Evolutionary conservation across 2,888 invertebrate genomes (phyloP).

Genomic region (Oconnorella tubifera): DNA sequence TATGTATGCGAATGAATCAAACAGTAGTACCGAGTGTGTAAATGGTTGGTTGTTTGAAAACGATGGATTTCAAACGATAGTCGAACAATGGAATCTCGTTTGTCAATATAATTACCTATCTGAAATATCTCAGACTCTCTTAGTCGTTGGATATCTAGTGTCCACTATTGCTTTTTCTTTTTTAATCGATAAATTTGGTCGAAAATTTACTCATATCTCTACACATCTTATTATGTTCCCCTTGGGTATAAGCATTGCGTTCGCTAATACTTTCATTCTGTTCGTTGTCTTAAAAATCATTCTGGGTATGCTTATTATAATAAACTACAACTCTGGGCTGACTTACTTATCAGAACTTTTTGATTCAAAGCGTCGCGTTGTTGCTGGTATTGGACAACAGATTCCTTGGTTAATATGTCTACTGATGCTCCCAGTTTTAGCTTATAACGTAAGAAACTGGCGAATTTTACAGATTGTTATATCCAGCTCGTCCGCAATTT

Average conservation of each 20-base stretch:
- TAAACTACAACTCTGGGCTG: conserved; percentile 19
- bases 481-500: conserved; percentile 12
- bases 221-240: conserved; percentile 9
- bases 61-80: conserved; percentile 20
- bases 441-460: conserved; percentile 29
- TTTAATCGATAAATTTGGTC: conserved; percentile 23
- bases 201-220: conserved; percentile 19
- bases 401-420: conserved; percentile 21
- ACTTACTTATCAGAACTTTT: conserved; percentile 29
- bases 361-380: conserved; percentile 24
- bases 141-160: conserved; percentile 15
- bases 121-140: conserved; percentile 27
- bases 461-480: conserved; percentile 24
- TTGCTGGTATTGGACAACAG: conserved; percentile 27
- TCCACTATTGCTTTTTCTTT: conserved; percentile 14
- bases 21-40: too few species aligned
- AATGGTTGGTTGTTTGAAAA: conserved; percentile 18
- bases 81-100: conserved; percentile 28
- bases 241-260: conserved; percentile 15
- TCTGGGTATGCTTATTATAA: conserved; percentile 17
- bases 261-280: conserved; percentile 18
- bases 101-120: conserved; percentile 28
- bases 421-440: conserved; percentile 22
- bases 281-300: conserved; percentile 20
- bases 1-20: too few species aligned